Conservation (phyloP, 1,140 invertebrate genomes). For the Temnothorax nylanderi region DNA sequence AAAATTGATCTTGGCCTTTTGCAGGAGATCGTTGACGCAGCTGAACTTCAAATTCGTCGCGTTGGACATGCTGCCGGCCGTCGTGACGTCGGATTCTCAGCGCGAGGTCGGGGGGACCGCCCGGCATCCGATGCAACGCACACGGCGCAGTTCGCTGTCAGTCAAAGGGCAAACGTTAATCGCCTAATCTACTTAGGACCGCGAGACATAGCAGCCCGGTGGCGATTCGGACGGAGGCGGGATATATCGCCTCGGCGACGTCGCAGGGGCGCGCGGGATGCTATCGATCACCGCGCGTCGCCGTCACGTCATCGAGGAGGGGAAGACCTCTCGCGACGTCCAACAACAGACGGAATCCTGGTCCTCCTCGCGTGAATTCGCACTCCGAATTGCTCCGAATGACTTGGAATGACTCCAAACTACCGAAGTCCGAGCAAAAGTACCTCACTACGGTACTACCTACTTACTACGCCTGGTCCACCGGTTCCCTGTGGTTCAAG, state of each 20-base stretch:
- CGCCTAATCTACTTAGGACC: constrained; percentile 32
- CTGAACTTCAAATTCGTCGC: constrained; percentile 1
- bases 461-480: too few species aligned
- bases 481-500: background rate
- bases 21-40: constrained; percentile 52
- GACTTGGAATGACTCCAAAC: too few species aligned
- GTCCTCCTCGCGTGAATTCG: background rate
- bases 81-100: background rate
- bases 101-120: background rate
- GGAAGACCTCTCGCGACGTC: background rate
- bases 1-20: constrained; percentile 61
- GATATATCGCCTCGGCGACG: background rate
- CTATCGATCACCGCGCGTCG: background rate
- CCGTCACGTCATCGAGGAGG: constrained; percentile 1
- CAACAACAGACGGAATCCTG: background rate
- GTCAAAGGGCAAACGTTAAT: constrained; percentile 1
- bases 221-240: background rate
- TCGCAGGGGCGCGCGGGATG: background rate
- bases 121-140: background rate
- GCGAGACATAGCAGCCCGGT: background rate
- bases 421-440: too few species aligned
- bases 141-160: background rate
- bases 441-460: background rate
- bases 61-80: constrained; percentile 31
- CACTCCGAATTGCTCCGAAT: background rate